Percentiles rank a stretch among this genome's conserved stretches.
Evolutionary conservation across 2,113 vertebrate genomes (phyloP).

Genomic region (Macrotis lagotis): DNA sequence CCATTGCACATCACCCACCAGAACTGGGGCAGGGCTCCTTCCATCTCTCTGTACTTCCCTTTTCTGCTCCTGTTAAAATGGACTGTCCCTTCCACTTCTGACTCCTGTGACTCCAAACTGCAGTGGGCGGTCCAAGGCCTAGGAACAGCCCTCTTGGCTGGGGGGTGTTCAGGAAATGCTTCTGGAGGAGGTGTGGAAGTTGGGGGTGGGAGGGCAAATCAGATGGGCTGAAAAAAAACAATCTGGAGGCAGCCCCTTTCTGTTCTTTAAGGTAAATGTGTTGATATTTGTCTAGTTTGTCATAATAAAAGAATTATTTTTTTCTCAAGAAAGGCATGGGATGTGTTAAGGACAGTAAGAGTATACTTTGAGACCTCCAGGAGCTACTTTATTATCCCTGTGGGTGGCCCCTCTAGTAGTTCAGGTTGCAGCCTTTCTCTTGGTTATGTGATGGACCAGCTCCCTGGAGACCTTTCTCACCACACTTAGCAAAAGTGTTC

Average conservation of each 20-base stretch:
- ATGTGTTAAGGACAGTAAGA: too few species aligned
- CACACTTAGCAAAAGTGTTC: background rate
- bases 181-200: background rate
- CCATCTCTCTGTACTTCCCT: background rate
- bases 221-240: background rate
- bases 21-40: background rate
- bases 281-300: background rate
- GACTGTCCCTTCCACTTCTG: background rate
- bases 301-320: background rate
- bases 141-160: background rate
- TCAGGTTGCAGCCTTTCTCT: background rate
- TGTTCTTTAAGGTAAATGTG: background rate
- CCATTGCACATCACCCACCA: background rate
- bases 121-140: background rate
- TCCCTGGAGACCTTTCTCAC: background rate
- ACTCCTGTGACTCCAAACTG: background rate
- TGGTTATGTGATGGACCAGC: background rate
- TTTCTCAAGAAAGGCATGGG: background rate
- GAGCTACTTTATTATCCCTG: too few species aligned
- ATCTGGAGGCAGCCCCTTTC: background rate
- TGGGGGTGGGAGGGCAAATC: background rate
- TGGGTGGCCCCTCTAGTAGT: background rate
- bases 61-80: background rate
- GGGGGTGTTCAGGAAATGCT: background rate
- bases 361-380: background rate